These are phyloP conservation scores for Ceratosolen fusciceps DNA, from an alignment of 1,140 invertebrate genomes.

Conservation along the genomic window DNA sequence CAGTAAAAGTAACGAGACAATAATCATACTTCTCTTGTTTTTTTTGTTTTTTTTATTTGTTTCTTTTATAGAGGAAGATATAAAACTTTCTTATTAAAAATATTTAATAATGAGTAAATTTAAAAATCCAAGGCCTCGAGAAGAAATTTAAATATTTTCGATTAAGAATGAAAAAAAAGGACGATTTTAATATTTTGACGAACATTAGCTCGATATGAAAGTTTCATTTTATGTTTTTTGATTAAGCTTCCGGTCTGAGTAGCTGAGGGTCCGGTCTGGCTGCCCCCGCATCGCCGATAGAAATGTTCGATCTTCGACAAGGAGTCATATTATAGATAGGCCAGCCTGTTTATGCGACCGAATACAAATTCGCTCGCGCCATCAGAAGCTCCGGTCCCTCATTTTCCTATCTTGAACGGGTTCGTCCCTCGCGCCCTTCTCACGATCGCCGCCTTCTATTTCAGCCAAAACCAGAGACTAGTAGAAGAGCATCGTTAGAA, in stretches of 20 bases:
- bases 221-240: no score
- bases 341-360: not conserved
- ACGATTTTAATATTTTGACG: no score
- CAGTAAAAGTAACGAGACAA: no score
- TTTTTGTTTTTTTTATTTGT: no score
- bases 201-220: no score
- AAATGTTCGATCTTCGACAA: conserved; percentile 29
- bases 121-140: no score
- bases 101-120: no score
- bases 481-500: conserved; percentile 34
- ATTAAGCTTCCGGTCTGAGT: not conserved
- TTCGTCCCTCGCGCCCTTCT: conserved; percentile 19
- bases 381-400: conserved; percentile 25
- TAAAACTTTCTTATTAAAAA: no score
- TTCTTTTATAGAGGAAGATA: no score
- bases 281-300: not conserved
- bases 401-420: conserved; percentile 44
- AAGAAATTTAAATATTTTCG: no score
- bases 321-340: not conserved
- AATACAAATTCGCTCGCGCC: conserved; percentile 13
- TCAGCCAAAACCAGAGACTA: not conserved
- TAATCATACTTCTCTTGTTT: no score
- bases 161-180: no score
- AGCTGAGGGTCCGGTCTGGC: not conserved
- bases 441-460: conserved; percentile 30